Percentiles rank a stretch among this genome's conserved stretches.
Evolutionary conservation across 2,797 vertebrate species (phyloP).

Genomic region (Pseudochromis fuscus): DNA sequence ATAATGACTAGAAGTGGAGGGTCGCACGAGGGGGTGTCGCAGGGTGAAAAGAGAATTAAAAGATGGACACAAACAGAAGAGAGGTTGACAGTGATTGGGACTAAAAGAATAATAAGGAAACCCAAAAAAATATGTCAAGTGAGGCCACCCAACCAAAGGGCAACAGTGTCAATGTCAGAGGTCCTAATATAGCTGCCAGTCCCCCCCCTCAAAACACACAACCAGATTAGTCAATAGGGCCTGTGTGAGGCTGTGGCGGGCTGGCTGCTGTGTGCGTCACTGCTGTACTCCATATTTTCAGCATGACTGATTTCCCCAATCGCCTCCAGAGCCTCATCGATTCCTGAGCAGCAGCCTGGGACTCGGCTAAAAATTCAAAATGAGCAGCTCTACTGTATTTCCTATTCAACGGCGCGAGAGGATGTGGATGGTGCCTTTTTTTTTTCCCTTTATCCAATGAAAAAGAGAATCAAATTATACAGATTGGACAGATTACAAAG

Average conservation of each 20-base stretch:
- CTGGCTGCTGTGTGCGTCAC: slow-evolving; percentile 80
- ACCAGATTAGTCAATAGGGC: slow-evolving; percentile 79
- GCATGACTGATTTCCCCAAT: slow-evolving; percentile 86
- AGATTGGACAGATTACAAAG: not conserved
- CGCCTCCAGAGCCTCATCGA: slow-evolving; percentile 79
- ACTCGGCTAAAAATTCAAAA: slow-evolving; percentile 43
- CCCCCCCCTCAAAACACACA: slow-evolving; percentile 50
- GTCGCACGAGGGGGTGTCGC: not conserved
- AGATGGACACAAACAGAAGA: not conserved
- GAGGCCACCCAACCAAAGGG: slow-evolving; percentile 75
- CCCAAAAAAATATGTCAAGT: slow-evolving; percentile 68
- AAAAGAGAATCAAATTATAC: not conserved
- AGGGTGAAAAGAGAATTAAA: not conserved
- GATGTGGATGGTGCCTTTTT: not conserved
- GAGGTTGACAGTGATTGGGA: slow-evolving; percentile 10
- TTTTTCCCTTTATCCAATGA: not conserved
- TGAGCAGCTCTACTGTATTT: slow-evolving; percentile 17
- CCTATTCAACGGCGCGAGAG: not conserved
- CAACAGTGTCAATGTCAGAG: slow-evolving; percentile 82
- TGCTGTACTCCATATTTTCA: slow-evolving; percentile 83
- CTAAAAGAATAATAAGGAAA: slow-evolving; percentile 31
- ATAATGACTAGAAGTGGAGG: slow-evolving; percentile 47
- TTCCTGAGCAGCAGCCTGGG: slow-evolving; percentile 50
- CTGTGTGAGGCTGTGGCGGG: slow-evolving; percentile 70
- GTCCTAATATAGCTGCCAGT: slow-evolving; percentile 70